Evolutionary conservation across 2,797 vertebrate species (phyloP).

Genomic region (Rallus crepitans): DNA sequence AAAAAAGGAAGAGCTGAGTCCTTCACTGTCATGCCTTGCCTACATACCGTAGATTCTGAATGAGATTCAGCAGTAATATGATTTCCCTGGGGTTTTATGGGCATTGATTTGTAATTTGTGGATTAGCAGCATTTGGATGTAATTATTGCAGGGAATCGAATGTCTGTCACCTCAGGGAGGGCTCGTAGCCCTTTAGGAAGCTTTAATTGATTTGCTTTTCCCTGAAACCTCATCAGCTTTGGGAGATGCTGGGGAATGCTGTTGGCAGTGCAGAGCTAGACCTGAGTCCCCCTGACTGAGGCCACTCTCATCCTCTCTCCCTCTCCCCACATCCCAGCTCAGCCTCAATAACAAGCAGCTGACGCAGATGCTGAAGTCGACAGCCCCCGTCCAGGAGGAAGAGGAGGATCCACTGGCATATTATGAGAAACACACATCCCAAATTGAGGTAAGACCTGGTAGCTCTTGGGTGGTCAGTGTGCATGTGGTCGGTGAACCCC

Average conservation of each 20-base stretch:
- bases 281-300: neutral
- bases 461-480: neutral
- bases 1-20: neutral
- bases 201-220: conserved; percentile 33
- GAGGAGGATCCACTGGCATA: conserved; percentile 92
- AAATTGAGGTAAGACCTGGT: conserved; percentile 86
- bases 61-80: conserved; percentile 25
- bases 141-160: conserved; percentile 62
- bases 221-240: conserved; percentile 8
- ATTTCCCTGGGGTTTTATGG: conserved; percentile 54
- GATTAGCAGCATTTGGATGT: conserved; percentile 65
- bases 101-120: conserved; percentile 61
- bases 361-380: conserved; percentile 92
- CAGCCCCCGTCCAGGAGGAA: conserved; percentile 81
- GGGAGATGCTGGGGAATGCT: neutral
- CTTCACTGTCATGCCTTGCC: neutral
- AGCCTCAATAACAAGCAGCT: conserved; percentile 95
- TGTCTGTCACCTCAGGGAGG: conserved; percentile 29
- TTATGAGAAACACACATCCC: conserved; percentile 91
- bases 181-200: neutral
- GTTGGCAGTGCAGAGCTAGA: neutral
- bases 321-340: conserved; percentile 78
- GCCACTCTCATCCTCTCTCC: neutral
- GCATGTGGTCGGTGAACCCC: fast-evolving
- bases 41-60: neutral